A percentile compares a stretch with the other conserved stretches of the same genome.
phyloP scores from a whole-genome alignment of 2,888 invertebrate species.

The Onthophagus sagittarius region DNA sequence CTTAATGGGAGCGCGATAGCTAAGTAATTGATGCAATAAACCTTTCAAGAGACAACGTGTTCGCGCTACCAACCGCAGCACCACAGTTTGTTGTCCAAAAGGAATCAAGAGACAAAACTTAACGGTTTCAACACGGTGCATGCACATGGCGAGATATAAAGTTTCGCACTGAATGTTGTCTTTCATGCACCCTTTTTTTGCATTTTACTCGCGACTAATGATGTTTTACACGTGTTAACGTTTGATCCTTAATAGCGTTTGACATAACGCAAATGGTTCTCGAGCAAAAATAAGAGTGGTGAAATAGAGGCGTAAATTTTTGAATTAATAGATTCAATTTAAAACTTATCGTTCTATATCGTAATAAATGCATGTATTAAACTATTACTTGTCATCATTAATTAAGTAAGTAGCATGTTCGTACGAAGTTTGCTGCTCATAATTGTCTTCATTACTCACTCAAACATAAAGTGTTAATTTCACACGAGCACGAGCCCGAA shows the following conservation, averaged over 20 bases:
- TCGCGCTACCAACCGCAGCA: not conserved
- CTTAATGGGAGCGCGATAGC: not conserved
- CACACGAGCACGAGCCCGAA: not conserved
- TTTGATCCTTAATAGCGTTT: not conserved
- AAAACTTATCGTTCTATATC: not conserved
- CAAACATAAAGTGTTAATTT: not conserved
- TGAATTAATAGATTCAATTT: not conserved
- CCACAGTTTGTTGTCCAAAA: not conserved
- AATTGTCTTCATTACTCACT: not conserved
- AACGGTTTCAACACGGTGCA: not conserved
- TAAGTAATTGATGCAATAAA: not conserved
- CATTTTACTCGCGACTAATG: not conserved
- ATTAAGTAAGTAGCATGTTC: not conserved
- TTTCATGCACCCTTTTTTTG: not conserved
- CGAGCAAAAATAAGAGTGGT: not conserved
- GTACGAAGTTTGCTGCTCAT: not conserved
- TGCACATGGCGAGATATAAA: not conserved
- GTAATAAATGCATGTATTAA: not conserved
- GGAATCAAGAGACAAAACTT: not conserved
- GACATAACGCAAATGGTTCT: not conserved
- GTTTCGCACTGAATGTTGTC: not conserved
- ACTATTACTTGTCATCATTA: not conserved
- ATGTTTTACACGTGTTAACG: not conserved
- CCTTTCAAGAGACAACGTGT: not conserved
- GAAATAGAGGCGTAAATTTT: too few species aligned